These are phyloP conservation scores for Drosophila leonis DNA, from an alignment of 2,888 invertebrate species.

Conservation along the genomic window DNA sequence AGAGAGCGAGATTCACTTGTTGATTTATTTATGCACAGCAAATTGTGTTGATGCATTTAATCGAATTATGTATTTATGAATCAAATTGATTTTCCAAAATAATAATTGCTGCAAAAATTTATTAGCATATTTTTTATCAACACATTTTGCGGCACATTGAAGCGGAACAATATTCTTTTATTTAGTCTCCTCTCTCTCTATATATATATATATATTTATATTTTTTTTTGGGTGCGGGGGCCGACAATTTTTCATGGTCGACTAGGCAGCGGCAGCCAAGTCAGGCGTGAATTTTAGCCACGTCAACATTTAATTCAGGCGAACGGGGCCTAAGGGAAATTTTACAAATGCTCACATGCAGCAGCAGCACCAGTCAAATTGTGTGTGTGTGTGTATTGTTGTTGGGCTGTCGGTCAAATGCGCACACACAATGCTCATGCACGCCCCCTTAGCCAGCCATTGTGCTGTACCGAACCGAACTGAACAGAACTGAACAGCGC, in stretches of 20 bases:
- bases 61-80: constrained; percentile 31
- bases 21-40: constrained; percentile 21
- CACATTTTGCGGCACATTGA: constrained; percentile 40
- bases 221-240: not conserved
- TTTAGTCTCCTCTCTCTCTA: constrained; percentile 6
- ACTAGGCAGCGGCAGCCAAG: constrained; percentile 55
- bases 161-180: constrained; percentile 43
- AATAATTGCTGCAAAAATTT: constrained; percentile 11
- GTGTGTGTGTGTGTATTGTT: constrained; percentile 17
- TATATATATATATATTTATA: not conserved
- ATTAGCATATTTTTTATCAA: constrained; percentile 1
- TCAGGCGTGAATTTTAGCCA: constrained; percentile 74
- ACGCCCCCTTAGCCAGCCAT: constrained; percentile 47
- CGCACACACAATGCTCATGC: constrained; percentile 64
- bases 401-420: constrained; percentile 73
- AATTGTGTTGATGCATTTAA: constrained; percentile 9
- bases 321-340: constrained; percentile 75
- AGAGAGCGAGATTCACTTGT: constrained; percentile 21
- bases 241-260: constrained; percentile 62
- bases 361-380: constrained; percentile 29
- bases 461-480: constrained; percentile 30
- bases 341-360: constrained; percentile 72
- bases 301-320: constrained; percentile 66
- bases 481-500: constrained; percentile 1
- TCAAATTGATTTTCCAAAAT: constrained; percentile 19